These are phyloP conservation scores for Pungitius pungitius DNA, from an alignment of 2,113 vertebrate species.

Conservation along the genomic window DNA sequence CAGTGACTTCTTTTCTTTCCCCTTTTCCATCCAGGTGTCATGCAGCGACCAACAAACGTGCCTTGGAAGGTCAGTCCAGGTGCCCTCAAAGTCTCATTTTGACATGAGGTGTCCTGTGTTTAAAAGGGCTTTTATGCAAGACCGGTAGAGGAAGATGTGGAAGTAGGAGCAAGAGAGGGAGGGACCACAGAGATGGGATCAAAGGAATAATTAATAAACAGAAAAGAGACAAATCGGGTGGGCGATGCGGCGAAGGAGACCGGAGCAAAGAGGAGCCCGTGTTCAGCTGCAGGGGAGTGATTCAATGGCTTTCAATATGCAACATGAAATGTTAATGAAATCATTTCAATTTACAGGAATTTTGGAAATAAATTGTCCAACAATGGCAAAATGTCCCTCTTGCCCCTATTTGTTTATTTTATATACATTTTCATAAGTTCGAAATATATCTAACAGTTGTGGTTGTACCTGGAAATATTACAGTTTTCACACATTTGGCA, in stretches of 20 bases:
- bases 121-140: not conserved
- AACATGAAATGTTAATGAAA: not conserved
- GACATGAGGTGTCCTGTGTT: not conserved
- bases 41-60: not conserved
- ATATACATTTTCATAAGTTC: not conserved
- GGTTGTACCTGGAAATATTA: not conserved
- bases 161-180: not conserved
- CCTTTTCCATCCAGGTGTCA: not conserved
- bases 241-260: not conserved
- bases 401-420: not conserved
- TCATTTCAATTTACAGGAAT: not conserved
- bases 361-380: not conserved
- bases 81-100: conserved; percentile 1
- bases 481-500: not conserved
- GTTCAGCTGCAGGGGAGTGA: not conserved
- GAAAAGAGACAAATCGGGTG: not conserved
- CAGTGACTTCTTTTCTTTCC: too few species aligned
- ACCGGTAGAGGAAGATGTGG: not conserved
- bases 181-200: conserved; percentile 15
- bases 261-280: not conserved
- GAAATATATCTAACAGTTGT: not conserved
- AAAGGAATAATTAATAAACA: conserved; percentile 23
- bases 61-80: not conserved
- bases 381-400: not conserved
- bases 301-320: not conserved